phyloP scores from a whole-genome alignment of 2,888 invertebrate genomes.

The Cerastis rubricosa region DNA sequence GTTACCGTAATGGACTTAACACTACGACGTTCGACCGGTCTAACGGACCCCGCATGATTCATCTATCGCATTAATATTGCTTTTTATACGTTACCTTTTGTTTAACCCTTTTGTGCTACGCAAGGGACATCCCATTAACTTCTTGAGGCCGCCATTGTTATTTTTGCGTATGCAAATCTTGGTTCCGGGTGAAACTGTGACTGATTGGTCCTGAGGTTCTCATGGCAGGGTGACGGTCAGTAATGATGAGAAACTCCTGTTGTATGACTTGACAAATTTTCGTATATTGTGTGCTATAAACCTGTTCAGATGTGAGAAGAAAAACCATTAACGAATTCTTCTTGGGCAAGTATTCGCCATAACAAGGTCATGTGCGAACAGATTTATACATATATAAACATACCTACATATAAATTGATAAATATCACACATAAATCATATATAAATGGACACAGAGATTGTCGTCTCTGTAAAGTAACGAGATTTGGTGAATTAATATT shows the following conservation, averaged over 20 bases:
- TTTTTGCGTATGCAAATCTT: slow-evolving; percentile 87
- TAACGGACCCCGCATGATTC: slow-evolving; percentile 84
- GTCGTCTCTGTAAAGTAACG: not conserved
- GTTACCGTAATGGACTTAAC: slow-evolving; percentile 72
- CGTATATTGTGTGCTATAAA: slow-evolving; percentile 24
- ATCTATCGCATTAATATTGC: slow-evolving; percentile 86
- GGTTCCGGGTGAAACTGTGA: slow-evolving; percentile 83
- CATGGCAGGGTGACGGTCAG: slow-evolving; percentile 80
- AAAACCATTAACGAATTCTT: not conserved
- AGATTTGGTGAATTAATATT: not conserved
- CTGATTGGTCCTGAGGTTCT: slow-evolving; percentile 84
- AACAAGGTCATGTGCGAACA: not conserved
- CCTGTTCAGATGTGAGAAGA: slow-evolving; percentile 30
- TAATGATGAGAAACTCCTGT: slow-evolving; percentile 76
- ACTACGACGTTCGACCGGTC: slow-evolving; percentile 79
- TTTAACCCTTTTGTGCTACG: slow-evolving; percentile 88
- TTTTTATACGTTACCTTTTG: slow-evolving; percentile 84
- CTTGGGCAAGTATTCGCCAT: not conserved
- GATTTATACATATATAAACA: not conserved
- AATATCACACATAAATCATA: too few species aligned
- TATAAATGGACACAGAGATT: not conserved
- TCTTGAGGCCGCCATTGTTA: slow-evolving; percentile 84
- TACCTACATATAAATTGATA: not conserved
- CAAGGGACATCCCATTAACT: slow-evolving; percentile 85
- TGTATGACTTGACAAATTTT: slow-evolving; percentile 70